Evolutionary conservation across 2,797 vertebrate species (phyloP), one percentile per base, ranked within the genome.

Genomic region (Balearica regulorum): DNA sequence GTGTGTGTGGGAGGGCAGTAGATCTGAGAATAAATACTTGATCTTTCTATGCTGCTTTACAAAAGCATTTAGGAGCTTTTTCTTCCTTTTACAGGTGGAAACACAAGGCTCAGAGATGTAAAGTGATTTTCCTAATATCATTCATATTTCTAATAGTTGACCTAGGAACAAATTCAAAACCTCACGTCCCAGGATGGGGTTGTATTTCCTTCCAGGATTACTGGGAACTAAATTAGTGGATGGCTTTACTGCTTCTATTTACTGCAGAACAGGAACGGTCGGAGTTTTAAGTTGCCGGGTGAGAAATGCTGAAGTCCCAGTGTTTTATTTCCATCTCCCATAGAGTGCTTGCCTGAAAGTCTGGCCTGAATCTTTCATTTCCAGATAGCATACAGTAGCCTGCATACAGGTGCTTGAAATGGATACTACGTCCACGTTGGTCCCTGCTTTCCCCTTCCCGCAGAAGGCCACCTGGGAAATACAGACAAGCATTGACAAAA

Each of bases 341-440:
- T 7, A 18, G 28, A 60, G 5, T 15, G 4, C 4, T 69, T 54
- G 64, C 16, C 16, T 53, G n/a, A 73, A 93, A 70, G 24, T 35
- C 21, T 77, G 14, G 4, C 20, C 58, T 37, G 29, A 73, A 68
- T 80, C 54, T 64, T 80, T 60, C 8, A 29, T 70, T 83, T 91
- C 39, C 79, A 60, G 21, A 58, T 14, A 39, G 33, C 14, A 6
- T 13, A 39, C 5, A 44, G 16, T 21, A 88, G 28, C 9, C 41
- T 43, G 1, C 37, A 20, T 35, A 16, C 5, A 65, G 37, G 26
- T 83, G 17, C 37, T 65, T 78, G 58, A 82, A 84, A 69, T 51
- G 43, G 73, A 54, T 61, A 22, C 9, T 53, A 9, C 1, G 0
- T 46, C 37, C 62, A 31, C 0, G 0, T 31, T 71, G 13, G 3